A percentile compares a stretch with the other conserved stretches of the same genome.
Evolutionary conservation across 2,888 invertebrate genomes (phyloP).

Genomic region (Morpho deidamia): DNA sequence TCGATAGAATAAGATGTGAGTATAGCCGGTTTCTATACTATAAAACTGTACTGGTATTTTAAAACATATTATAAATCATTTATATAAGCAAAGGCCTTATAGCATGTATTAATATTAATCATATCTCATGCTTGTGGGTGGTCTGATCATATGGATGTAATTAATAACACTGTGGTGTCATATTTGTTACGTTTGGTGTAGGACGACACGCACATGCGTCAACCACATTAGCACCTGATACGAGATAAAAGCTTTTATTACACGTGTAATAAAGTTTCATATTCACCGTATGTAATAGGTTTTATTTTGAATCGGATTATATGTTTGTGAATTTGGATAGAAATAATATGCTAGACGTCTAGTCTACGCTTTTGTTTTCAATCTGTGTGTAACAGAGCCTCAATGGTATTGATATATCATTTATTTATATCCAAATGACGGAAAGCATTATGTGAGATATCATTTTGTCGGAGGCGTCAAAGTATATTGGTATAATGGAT

Average conservation of each 20-base stretch:
- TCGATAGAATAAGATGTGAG: no score
- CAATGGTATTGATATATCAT: background rate
- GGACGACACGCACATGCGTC: slow-evolving; percentile 17
- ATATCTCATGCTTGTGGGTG: slow-evolving; percentile 35
- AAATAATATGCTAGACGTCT: slow-evolving; percentile 24
- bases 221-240: background rate
- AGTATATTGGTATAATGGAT: no score
- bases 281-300: slow-evolving; percentile 15
- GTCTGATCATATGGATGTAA: slow-evolving; percentile 38
- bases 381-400: background rate
- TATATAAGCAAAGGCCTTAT: background rate
- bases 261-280: slow-evolving; percentile 30
- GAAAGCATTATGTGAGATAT: no score
- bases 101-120: slow-evolving; percentile 7
- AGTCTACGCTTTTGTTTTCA: background rate
- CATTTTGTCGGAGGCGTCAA: no score
- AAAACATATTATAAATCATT: no score
- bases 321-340: slow-evolving; percentile 31
- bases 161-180: slow-evolving; percentile 41
- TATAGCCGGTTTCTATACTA: no score
- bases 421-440: background rate
- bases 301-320: slow-evolving; percentile 31
- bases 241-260: background rate
- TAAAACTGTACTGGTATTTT: no score
- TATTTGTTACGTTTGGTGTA: slow-evolving; percentile 15